Base-by-base conservation (phyloP, 2,888 invertebrate species). In the Macropis europaea region DNA sequence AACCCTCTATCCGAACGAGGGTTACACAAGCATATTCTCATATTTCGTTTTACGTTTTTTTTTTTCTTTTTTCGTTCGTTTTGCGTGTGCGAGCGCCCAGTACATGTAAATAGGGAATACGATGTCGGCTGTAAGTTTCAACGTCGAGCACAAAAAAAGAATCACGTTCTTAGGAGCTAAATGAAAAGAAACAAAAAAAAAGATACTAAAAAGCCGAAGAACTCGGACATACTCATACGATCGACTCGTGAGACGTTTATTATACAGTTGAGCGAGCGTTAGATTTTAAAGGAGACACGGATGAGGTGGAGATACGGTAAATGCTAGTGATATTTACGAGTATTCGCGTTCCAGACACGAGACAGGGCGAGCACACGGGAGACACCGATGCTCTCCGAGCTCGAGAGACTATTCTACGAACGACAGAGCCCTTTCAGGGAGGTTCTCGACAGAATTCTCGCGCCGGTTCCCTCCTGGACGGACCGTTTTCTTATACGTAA, bases 81-180 rank as follows among this genome's bases (percentile, higher is more conserved):
- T 54, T 36, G 71, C 72, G 72, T 42, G 69, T 59, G 73, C 69
- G 42, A 68, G 62, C 76, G 57, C 76, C n/a, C 73, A 63, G 70
- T 77, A 79, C 67, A 54, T 86, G 86, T 86, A 86, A 79, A 85
- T 86, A 86, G n/a, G n/a, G n/a, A n/a, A 76, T 54, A 74, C 73
- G 64, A 77, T 71, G 28, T 66, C 57, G 68, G 54, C 13, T 17
- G 36, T 15, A n/a, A 24, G 9, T 69, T 68, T 19, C 9, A 43
- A 68, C 74, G 75, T 86, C 86, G 86, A 78, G 66, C 73, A 73
- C 73, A 73, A 73, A 72, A 43, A 11, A 11, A 53, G 68, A 34
- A 48, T 52, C 63, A 43, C 62, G 45, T 40, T 73, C 30, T 59
- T 62, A 53, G 45, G 47, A 64, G 59, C 48, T 50, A 45, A n/a